Base-by-base conservation (phyloP, 1,140 invertebrate species). In the Bemisia tabaci region DNA sequence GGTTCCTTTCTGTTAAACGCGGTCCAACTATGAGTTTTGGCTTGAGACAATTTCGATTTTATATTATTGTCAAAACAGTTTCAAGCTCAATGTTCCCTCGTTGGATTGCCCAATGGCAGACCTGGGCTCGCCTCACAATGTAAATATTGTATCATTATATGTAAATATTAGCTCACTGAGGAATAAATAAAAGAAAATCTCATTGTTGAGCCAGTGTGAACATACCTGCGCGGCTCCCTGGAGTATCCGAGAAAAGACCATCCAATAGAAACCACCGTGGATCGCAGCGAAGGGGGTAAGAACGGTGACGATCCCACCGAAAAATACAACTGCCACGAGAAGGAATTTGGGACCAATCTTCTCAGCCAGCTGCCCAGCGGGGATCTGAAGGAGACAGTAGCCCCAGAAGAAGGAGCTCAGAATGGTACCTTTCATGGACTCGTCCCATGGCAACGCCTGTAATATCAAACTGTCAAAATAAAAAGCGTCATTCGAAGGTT, bases 231-330 rank as follows among this genome's bases (percentile, higher is more conserved):
- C 81, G 17, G 85, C 67, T 12, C 84, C 84, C 68, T 83, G 67
- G 69, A 86, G 65, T 71, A 90, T 83, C 64, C 89, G 77, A 0
- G 83, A 73, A 1, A 77, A 78, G 12, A 89, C 82, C 0, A 90
- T 78, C 0, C 83, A 77, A 63, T 79, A 74, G 72, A 80, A 87
- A 17, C 81, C 84, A 1, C 84, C 76, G 60, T 76, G 73, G 73
- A 70, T 59, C 0, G 79, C 76, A 0, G 75, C 75, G 0, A 67
- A 64, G 1, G 78, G 81, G 67, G 71, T 79, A 26, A 73, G 70
- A 68, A 79, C 70, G 25, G 80, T 79, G 71, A 82, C 69, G 2
- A 85, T 17, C 1, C 81, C 79, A n/a, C 78, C 77, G 1, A 77
- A 22, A 1, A 74, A 39, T 17, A 77, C 71, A 0, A 81, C 76